Evolutionary conservation across 2,797 vertebrate genomes (phyloP), one percentile per base, ranked within the genome.

Genomic region (Pantherophis vulpinus): DNA sequence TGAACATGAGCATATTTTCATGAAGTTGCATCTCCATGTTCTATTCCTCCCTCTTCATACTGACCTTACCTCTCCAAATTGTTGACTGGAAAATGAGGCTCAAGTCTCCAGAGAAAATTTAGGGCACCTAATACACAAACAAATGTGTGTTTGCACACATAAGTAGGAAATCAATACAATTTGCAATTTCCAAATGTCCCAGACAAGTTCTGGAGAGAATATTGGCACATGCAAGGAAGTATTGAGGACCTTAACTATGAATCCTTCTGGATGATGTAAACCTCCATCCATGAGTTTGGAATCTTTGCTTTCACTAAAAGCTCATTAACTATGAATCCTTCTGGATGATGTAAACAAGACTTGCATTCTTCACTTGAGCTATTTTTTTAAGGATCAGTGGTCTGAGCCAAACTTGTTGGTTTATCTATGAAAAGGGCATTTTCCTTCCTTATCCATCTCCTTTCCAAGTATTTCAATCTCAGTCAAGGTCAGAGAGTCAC

Each of bases 401-500:
- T 9, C 7, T 58, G 11, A 25, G 32, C 47, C 12, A 56, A 58
- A 14, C 55, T 27, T 29, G 32, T 27, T 89, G 51, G 27, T 13
- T n/a, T 56, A 54, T 88, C 86, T 63, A 54, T 51, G 51, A 25
- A 10, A 56, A 90, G 16, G 37, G 18, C 58, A 88, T 61, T n/a
- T 16, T 74, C 42, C n/a, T 79, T 25, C 12, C 61, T 37, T 8
- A 55, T 54, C 89, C 18, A 90, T 83, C 27, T 14, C 20, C 63
- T 47, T 63, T 88, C 91, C 86, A 88, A 63, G 37, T 60, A 54
- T 92, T 60, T 92, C 83, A 90, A 59, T 90, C 91, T 56, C 42
- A 29, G 56, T 58, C 93, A 94, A 92, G 91, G 91, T 94, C 86
- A 94, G 79, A 51, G 25, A 58, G 63, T 61, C 32, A 90, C 47